Conservation (phyloP, 2,113 vertebrate genomes). For the Chaetura pelagica region DNA sequence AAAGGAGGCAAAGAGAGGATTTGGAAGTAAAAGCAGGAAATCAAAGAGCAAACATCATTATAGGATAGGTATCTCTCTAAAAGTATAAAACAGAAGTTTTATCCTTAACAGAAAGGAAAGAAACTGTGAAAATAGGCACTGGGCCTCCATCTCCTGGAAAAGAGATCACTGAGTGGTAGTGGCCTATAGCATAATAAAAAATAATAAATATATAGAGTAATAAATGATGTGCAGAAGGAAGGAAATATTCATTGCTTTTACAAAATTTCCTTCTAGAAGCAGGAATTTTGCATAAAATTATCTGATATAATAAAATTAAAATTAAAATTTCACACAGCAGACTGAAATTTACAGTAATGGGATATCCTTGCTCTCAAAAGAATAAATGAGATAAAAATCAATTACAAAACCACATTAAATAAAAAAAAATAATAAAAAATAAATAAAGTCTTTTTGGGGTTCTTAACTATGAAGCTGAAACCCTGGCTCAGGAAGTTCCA, state of each 20-base stretch:
- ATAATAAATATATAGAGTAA: no score
- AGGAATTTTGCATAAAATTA: neutral
- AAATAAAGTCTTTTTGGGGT: neutral
- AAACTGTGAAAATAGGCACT: neutral
- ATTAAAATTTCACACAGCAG: neutral
- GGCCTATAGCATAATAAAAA: neutral
- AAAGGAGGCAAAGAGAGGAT: neutral
- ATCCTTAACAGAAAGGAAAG: neutral
- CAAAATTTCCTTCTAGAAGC: neutral
- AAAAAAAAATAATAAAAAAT: neutral
- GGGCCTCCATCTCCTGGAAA: neutral
- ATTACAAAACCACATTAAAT: neutral
- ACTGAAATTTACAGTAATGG: neutral
- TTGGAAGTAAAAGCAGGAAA: neutral
- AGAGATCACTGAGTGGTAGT: neutral
- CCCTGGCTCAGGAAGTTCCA: slow-evolving; percentile 1
- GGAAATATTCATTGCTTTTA: neutral
- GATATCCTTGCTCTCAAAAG: neutral
- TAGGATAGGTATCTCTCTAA: neutral
- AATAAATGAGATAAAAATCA: neutral
- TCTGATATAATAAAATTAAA: neutral
- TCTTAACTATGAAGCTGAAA: neutral
- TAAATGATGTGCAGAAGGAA: neutral
- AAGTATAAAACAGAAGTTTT: neutral
- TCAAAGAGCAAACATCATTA: neutral